Evolutionary conservation across 1,140 invertebrate genomes (phyloP), one percentile per base, ranked within the genome.

Genomic region (Dryas iulia): DNA sequence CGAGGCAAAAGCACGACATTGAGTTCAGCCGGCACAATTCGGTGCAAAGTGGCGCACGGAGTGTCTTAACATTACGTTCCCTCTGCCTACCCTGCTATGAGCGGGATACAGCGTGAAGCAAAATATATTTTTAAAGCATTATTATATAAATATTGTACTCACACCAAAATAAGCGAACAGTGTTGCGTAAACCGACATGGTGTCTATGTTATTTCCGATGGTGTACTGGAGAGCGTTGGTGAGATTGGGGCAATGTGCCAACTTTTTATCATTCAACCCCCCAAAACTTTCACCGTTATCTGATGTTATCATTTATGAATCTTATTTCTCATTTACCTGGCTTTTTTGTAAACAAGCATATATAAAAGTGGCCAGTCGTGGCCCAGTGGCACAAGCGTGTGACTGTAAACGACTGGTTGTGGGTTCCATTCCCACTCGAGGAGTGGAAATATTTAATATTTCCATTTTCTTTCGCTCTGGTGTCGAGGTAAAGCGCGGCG

Each of bases 131-230:
- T n/a, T n/a, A n/a, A n/a, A n/a, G n/a, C n/a, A n/a, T 25, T 30
- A 65, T 12, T 24, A 25, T 25, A 14, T 57, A 35, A 35, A 61
- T 56, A 56, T 23, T 10, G 31, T 71, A 80, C 82, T 82, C 57
- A 84, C 82, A 61, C 82, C 82, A 33, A 84, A 81, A 72, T 78
- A 80, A n/a, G 66, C 72, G 47, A 78, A 77, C 0, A 78, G 56
- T 1, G 70, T 77, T 23, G 68, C 59, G 59, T 77, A 76, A 28
- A 72, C 70, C 14, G 75, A 77, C 82, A 84, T 84, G 79, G 71
- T 82, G 66, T 73, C 66, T 65, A 76, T 68, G 64, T 58, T 69
- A 28, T 35, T 35, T 56, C 68, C 79, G 47, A 78, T 74, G 76
- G 73, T 73, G 67, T 59, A 83, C 81, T 83, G 76, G 66, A 67